Percentiles rank a stretch among this genome's conserved stretches.
Conservation (phyloP, 2,888 invertebrate genomes). For the Capitulum mitella region DNA sequence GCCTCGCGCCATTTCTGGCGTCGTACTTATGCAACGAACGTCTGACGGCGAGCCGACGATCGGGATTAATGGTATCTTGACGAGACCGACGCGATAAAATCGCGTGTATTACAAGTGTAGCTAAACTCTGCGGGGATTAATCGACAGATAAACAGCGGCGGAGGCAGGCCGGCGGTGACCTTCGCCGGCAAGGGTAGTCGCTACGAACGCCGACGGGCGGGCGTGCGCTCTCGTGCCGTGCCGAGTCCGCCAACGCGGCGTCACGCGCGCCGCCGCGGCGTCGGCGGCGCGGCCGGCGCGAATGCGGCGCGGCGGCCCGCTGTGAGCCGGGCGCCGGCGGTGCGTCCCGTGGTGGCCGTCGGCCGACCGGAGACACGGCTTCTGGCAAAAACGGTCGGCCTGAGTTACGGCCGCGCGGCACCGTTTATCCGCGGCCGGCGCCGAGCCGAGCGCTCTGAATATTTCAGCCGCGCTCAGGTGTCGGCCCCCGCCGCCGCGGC, state of each 20-base stretch:
- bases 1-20: neutral
- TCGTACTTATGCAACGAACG: neutral
- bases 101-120: neutral
- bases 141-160: neutral
- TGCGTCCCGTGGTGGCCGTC: neutral
- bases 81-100: neutral
- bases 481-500: neutral
- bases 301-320: neutral
- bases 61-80: neutral
- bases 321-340: neutral
- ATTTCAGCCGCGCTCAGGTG: neutral
- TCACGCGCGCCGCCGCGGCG: neutral
- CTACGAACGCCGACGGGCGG: too few species aligned
- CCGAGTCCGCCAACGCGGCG: too few species aligned
- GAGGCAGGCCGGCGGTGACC: too few species aligned
- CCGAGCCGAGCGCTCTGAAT: neutral
- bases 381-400: neutral
- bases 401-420: neutral
- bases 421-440: neutral
- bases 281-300: neutral
- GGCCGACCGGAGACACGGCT: neutral
- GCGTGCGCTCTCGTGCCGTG: too few species aligned
- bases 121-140: neutral
- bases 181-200: too few species aligned
- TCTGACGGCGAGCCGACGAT: neutral